These are phyloP conservation scores for Drosophila neutralis DNA, from an alignment of 2,888 invertebrate genomes.

Conservation along the genomic window DNA sequence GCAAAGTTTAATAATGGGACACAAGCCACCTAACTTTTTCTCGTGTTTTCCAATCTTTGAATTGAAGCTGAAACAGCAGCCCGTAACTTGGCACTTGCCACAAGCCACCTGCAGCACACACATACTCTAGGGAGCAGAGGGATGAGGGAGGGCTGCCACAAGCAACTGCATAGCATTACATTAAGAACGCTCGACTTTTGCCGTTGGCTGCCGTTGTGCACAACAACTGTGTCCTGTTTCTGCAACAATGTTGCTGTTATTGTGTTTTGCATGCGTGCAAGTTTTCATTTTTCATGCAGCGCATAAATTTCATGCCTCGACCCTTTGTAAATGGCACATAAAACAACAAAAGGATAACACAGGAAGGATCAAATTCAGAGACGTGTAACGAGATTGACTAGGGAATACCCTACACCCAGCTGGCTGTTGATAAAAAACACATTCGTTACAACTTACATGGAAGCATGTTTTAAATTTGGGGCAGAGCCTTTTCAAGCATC, in stretches of 20 bases:
- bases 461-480: neutral
- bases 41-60: conserved; percentile 43
- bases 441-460: too few relatives aligned
- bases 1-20: conserved; percentile 38
- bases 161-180: conserved; percentile 44
- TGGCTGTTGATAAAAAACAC: neutral
- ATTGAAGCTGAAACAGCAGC: conserved; percentile 21
- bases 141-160: neutral
- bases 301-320: conserved; percentile 67
- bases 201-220: conserved; percentile 6
- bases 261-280: conserved; percentile 60
- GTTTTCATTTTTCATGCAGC: conserved; percentile 69
- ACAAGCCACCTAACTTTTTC: conserved; percentile 34
- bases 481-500: neutral
- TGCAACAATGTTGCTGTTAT: neutral
- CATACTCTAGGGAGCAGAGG: neutral
- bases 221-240: conserved; percentile 13
- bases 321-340: conserved; percentile 47
- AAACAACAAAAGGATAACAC: conserved; percentile 15
- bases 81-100: neutral
- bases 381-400: neutral
- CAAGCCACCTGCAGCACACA: conserved; percentile 13
- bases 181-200: conserved; percentile 32
- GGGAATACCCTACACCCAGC: neutral
- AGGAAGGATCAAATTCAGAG: too few relatives aligned